phyloP scores from a whole-genome alignment of 2,888 invertebrate species.

The Omphaloscelis lunosa region DNA sequence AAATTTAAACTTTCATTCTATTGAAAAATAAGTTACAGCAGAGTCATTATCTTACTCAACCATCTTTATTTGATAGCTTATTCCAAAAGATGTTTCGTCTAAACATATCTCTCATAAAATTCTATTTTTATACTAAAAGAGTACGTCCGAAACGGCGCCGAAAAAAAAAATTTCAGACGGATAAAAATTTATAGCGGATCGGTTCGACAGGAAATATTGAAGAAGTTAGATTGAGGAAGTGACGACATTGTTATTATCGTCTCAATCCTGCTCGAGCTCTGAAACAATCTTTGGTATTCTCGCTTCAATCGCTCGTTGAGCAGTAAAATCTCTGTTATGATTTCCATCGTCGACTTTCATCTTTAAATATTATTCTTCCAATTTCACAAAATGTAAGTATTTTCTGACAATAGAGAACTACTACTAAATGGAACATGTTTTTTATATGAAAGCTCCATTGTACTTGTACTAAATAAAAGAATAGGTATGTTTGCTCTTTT shows the following conservation, averaged over 20 bases:
- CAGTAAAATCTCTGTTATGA: slow-evolving; percentile 86
- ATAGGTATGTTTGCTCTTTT: slow-evolving; percentile 64
- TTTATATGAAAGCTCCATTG: slow-evolving; percentile 60
- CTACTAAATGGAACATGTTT: slow-evolving; percentile 50
- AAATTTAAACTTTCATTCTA: background rate
- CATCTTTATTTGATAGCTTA: slow-evolving; percentile 39
- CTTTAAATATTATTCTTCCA: slow-evolving; percentile 76
- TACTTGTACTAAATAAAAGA: slow-evolving; percentile 70
- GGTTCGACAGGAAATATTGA: slow-evolving; percentile 84
- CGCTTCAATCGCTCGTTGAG: slow-evolving; percentile 81
- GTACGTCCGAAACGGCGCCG: slow-evolving; percentile 39
- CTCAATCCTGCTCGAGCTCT: slow-evolving; percentile 81
- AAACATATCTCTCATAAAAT: slow-evolving; percentile 44
- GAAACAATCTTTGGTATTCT: slow-evolving; percentile 85
- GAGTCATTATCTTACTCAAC: slow-evolving; percentile 14
- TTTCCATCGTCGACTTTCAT: slow-evolving; percentile 80
- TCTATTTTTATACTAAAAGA: slow-evolving; percentile 58
- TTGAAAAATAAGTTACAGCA: slow-evolving; percentile 24
- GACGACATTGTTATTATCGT: slow-evolving; percentile 89
- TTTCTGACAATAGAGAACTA: slow-evolving; percentile 50
- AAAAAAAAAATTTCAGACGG: slow-evolving; percentile 72
- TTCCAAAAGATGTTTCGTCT: slow-evolving; percentile 38
- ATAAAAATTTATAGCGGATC: slow-evolving; percentile 84
- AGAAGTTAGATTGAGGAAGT: slow-evolving; percentile 88
- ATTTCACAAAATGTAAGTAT: slow-evolving; percentile 62